These are phyloP conservation scores for Drosophila aldrichi DNA, from an alignment of 2,888 invertebrate genomes.

Conservation along the genomic window DNA sequence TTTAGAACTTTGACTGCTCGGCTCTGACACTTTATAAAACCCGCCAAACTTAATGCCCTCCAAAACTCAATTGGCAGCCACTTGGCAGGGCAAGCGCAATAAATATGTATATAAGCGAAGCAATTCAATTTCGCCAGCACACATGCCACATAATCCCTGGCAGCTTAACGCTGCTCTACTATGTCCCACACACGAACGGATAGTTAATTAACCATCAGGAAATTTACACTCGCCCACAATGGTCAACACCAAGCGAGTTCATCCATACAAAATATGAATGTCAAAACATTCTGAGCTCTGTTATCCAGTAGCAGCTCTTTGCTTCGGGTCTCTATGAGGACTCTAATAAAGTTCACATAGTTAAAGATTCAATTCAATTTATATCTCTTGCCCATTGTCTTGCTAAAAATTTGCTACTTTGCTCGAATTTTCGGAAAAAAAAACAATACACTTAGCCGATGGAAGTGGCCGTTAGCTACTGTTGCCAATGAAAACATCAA, in stretches of 20 bases:
- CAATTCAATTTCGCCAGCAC: slow-evolving; percentile 57
- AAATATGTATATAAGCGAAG: slow-evolving; percentile 47
- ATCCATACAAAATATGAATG: background rate
- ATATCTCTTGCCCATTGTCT: slow-evolving; percentile 12
- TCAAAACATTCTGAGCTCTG: background rate
- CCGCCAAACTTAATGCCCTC: slow-evolving; percentile 45
- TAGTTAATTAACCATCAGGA: slow-evolving; percentile 58
- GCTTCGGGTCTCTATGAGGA: background rate
- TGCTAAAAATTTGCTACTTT: slow-evolving; percentile 15
- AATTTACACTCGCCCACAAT: slow-evolving; percentile 16
- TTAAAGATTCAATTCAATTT: slow-evolving; percentile 3
- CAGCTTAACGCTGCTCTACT: slow-evolving; percentile 48
- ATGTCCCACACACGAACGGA: slow-evolving; percentile 27
- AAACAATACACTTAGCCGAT: slow-evolving; percentile 62
- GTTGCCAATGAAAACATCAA: slow-evolving; percentile 70
- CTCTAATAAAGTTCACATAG: background rate
- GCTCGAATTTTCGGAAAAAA: slow-evolving; percentile 20
- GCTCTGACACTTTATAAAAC: slow-evolving; percentile 53
- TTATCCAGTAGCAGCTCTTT: background rate
- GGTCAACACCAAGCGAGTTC: slow-evolving; percentile 5
- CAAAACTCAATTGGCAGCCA: slow-evolving; percentile 55
- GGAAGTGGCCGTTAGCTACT: slow-evolving; percentile 31
- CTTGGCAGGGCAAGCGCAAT: slow-evolving; percentile 39
- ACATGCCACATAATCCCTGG: slow-evolving; percentile 40
- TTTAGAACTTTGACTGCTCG: slow-evolving; percentile 37